phyloP scores from a whole-genome alignment of 2,113 vertebrate genomes.

The Centropus bengalensis region DNA sequence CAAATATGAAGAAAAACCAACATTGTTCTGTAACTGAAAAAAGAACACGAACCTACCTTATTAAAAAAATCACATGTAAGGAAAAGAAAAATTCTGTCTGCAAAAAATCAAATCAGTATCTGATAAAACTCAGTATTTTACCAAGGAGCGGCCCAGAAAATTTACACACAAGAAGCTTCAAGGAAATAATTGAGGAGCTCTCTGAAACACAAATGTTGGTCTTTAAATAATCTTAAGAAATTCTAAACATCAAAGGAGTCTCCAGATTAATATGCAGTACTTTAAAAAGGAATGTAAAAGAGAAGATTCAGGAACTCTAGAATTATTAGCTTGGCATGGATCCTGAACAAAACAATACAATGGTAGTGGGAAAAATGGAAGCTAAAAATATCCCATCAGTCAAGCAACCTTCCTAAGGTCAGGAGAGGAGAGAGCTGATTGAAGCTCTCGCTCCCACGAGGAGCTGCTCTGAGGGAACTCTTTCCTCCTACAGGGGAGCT shows the following conservation, averaged over 20 bases:
- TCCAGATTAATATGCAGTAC: conserved; percentile 12
- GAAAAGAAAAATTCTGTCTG: conserved; percentile 1
- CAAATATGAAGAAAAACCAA: background rate
- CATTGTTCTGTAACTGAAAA: background rate
- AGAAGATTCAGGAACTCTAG: conserved; percentile 22
- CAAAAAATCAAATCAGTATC: background rate
- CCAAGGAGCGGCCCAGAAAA: conserved; percentile 29
- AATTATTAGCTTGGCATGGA: conserved; percentile 5
- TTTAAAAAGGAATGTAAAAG: conserved; percentile 31
- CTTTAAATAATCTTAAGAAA: conserved; percentile 45
- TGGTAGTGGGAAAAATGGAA: conserved; percentile 36
- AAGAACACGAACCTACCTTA: accelerated
- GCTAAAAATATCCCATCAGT: conserved; percentile 53
- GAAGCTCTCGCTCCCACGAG: background rate
- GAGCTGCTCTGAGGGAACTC: background rate
- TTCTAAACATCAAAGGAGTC: conserved; percentile 35
- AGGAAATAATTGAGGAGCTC: conserved; percentile 45
- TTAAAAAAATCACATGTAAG: background rate
- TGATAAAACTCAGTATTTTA: conserved; percentile 21
- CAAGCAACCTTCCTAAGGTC: conserved; percentile 7
- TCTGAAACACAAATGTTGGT: conserved; percentile 53
- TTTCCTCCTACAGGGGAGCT: background rate
- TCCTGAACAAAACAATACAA: conserved; percentile 18
- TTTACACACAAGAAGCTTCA: conserved; percentile 57
- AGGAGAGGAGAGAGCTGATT: background rate